Evolutionary conservation across 2,113 vertebrate genomes (phyloP).

Genomic region (Tetrao urogallus): DNA sequence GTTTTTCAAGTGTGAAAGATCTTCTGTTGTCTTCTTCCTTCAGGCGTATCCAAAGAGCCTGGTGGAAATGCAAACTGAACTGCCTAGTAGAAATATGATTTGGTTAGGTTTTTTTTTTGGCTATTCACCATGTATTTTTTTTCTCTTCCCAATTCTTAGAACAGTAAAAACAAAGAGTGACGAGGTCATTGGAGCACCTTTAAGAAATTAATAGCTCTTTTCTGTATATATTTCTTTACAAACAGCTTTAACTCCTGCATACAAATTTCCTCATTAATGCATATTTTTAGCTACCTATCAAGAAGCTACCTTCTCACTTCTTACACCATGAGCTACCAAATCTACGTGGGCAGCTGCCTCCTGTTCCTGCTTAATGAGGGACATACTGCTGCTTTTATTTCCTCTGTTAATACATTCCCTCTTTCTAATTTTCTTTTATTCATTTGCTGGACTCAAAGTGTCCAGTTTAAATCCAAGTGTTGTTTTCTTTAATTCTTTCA

Average conservation of each 20-base stretch:
- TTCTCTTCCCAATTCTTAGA: not conserved
- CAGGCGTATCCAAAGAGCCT: not conserved
- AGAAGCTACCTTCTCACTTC: not conserved
- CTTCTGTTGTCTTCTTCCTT: not conserved
- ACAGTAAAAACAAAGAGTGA: not conserved
- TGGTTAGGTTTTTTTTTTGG: not conserved
- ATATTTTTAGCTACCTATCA: not conserved
- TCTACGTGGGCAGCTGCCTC: not conserved
- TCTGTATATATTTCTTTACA: not conserved
- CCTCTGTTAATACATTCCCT: not conserved
- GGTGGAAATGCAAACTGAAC: not conserved
- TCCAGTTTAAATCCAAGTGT: not conserved
- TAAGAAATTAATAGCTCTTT: not conserved
- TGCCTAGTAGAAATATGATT: not conserved
- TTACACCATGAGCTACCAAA: not conserved
- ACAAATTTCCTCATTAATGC: not conserved
- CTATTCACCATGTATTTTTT: not conserved
- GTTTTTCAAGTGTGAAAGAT: not conserved
- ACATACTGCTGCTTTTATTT: not conserved
- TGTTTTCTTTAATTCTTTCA: not conserved
- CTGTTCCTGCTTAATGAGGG: not conserved
- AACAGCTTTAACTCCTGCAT: not conserved
- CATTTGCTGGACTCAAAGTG: not conserved
- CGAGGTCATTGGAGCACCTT: not conserved
- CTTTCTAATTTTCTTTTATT: not conserved